Evolutionary conservation across 2,888 invertebrate species (phyloP).

Genomic region (Ennomos fuscantarius): DNA sequence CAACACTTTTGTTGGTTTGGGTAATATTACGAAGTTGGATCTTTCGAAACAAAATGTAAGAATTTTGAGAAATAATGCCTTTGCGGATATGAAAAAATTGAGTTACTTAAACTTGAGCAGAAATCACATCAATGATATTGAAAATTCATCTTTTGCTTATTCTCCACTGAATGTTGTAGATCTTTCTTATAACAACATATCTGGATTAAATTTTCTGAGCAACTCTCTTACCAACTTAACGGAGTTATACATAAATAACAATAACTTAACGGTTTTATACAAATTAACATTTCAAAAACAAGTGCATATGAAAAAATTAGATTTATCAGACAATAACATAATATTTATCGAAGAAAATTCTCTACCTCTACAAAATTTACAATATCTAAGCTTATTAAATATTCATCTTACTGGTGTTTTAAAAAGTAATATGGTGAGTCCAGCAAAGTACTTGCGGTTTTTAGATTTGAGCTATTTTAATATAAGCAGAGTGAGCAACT

Average conservation of each 20-base stretch:
- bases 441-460: conserved; percentile 62
- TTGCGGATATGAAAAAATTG: conserved; percentile 52
- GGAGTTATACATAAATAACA: conserved; percentile 61
- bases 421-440: conserved; percentile 59
- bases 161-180: conserved; percentile 56
- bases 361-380: conserved; percentile 64
- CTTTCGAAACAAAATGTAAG: conserved; percentile 59
- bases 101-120: conserved; percentile 60
- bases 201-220: conserved; percentile 55
- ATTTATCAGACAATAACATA: conserved; percentile 67
- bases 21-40: conserved; percentile 52
- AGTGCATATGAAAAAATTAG: conserved; percentile 54
- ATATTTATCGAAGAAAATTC: conserved; percentile 55
- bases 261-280: conserved; percentile 52
- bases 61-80: conserved; percentile 54
- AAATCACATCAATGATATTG: conserved; percentile 57
- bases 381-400: conserved; percentile 60
- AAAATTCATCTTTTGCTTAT: conserved; percentile 54
- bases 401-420: conserved; percentile 60
- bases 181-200: conserved; percentile 62
- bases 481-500: conserved; percentile 56
- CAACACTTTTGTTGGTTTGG: conserved; percentile 61
- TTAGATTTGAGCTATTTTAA: conserved; percentile 65
- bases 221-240: conserved; percentile 53
- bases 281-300: conserved; percentile 55